A percentile compares a stretch with the other conserved stretches of the same genome.
Evolutionary conservation across 2,888 invertebrate genomes (phyloP).

Genomic region (Lacanobia oleracea): DNA sequence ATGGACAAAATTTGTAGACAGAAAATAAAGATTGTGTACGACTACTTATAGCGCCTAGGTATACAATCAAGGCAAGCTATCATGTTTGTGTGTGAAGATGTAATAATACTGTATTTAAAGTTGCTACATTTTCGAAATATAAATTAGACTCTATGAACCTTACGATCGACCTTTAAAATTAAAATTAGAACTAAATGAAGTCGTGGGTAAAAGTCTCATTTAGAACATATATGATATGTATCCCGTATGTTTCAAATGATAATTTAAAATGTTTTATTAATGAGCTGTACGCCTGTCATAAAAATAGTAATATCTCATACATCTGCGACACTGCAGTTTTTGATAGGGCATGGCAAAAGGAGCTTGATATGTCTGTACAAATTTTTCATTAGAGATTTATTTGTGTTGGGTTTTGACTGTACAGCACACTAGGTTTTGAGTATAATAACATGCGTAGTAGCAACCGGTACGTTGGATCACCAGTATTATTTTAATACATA

Average conservation of each 20-base stretch:
- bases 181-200: neutral
- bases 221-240: too few relatives aligned
- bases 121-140: neutral
- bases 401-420: neutral
- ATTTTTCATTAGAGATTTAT: neutral
- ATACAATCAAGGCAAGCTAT: constrained; percentile 12
- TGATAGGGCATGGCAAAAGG: neutral
- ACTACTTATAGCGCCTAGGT: constrained; percentile 17
- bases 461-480: too few relatives aligned
- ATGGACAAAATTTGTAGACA: too few relatives aligned
- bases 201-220: too few relatives aligned
- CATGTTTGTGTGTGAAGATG: constrained; percentile 14
- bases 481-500: too few relatives aligned
- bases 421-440: too few relatives aligned
- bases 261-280: neutral
- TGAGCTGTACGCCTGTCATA: neutral
- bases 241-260: too few relatives aligned
- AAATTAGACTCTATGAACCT: neutral
- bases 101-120: neutral
- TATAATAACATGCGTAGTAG: too few relatives aligned
- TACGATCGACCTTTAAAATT: too few relatives aligned
- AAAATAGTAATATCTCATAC: neutral
- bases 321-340: neutral
- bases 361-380: neutral
- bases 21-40: neutral